Conservation (phyloP, 2,888 invertebrate genomes). For the Tachina grossa region DNA sequence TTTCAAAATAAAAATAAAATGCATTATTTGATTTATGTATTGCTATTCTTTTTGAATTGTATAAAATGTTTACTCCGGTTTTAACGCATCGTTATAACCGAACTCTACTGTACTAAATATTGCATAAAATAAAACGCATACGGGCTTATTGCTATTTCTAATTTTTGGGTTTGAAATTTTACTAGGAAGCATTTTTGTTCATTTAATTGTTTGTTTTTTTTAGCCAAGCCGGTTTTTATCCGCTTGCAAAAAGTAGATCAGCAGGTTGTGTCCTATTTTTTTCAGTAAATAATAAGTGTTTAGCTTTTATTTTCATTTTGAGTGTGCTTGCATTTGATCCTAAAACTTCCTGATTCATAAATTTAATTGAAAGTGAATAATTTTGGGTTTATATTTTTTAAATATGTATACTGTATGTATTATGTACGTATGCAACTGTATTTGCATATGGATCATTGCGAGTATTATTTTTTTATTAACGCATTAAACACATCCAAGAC, state of each 20-base stretch:
- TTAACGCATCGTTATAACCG: too few species aligned
- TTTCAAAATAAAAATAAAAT: too few species aligned
- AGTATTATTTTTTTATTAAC: not conserved
- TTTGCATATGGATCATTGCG: not conserved
- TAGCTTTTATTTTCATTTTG: constrained; percentile 30
- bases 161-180: constrained; percentile 29
- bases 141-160: constrained; percentile 19
- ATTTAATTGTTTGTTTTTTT: constrained; percentile 11
- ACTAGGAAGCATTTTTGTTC: constrained; percentile 43
- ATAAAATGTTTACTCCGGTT: too few species aligned
- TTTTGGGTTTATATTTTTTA: not conserved
- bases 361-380: constrained; percentile 33
- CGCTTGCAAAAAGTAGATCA: constrained; percentile 59
- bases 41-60: too few species aligned
- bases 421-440: not conserved
- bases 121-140: constrained; percentile 61
- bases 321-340: constrained; percentile 35
- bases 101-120: constrained; percentile 29
- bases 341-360: constrained; percentile 58
- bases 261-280: constrained; percentile 65
- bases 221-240: constrained; percentile 22
- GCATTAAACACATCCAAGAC: too few species aligned
- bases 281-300: not conserved
- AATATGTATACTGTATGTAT: too few species aligned
- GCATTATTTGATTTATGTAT: too few species aligned